Evolutionary conservation across 2,113 vertebrate species (phyloP).

Genomic region (Equus przewalskii): DNA sequence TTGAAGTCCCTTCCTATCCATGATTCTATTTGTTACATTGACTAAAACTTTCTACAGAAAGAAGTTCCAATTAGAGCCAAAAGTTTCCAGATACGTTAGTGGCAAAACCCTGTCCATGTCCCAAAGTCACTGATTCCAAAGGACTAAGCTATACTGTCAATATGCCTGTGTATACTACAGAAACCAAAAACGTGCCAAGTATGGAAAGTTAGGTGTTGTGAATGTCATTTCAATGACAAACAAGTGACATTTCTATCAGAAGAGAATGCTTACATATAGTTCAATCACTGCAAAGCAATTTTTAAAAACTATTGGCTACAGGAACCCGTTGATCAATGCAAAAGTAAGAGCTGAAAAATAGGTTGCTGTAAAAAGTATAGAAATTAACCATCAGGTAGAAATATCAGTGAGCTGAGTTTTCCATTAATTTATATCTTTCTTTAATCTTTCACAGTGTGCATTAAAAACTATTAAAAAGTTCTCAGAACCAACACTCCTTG

Average conservation of each 20-base stretch:
- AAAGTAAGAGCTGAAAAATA: constrained; percentile 13
- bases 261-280: constrained; percentile 3
- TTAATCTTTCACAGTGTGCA: constrained; percentile 61
- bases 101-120: background rate
- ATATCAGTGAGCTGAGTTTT: constrained; percentile 46
- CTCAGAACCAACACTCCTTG: constrained; percentile 37
- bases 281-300: constrained; percentile 1
- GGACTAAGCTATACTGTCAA: background rate
- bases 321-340: background rate
- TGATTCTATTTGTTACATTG: constrained; percentile 49
- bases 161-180: background rate
- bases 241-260: background rate
- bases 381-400: constrained; percentile 53
- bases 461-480: constrained; percentile 76
- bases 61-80: background rate
- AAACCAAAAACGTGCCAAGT: background rate
- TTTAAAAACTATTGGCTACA: constrained; percentile 34
- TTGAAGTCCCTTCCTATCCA: background rate
- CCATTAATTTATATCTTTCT: constrained; percentile 59
- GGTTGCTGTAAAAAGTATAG: constrained; percentile 64
- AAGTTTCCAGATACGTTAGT: background rate
- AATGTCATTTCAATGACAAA: background rate
- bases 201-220: background rate
- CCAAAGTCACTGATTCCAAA: background rate
- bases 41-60: constrained; percentile 54